Conservation (phyloP, 2,888 invertebrate genomes). For the Apotomis betuletana region DNA sequence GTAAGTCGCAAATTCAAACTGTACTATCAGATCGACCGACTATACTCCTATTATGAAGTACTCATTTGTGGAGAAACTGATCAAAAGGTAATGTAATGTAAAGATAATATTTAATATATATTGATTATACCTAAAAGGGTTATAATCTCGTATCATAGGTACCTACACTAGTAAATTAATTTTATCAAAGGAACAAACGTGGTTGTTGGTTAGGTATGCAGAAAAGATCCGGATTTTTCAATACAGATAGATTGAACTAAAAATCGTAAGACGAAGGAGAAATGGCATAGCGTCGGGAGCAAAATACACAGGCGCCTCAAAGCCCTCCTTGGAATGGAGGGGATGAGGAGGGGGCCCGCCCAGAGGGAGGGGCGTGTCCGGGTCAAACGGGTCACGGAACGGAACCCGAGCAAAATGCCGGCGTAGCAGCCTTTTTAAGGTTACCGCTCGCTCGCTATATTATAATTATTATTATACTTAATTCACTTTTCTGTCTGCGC, state of each 20-base stretch:
- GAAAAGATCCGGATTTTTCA: conserved; percentile 5
- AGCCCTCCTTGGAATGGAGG: conserved; percentile 56
- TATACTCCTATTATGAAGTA: too few relatives aligned
- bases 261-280: conserved; percentile 42
- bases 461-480: background rate
- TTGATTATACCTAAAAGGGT: too few relatives aligned
- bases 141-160: too few relatives aligned
- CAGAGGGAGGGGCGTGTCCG: conserved; percentile 62
- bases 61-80: too few relatives aligned
- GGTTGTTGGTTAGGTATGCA: background rate
- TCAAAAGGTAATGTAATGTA: too few relatives aligned
- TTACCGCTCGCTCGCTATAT: background rate
- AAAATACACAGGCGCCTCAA: conserved; percentile 65
- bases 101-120: too few relatives aligned
- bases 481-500: background rate
- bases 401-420: conserved; percentile 66
- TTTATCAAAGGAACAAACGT: too few relatives aligned
- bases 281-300: conserved; percentile 57
- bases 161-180: too few relatives aligned
- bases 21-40: too few relatives aligned
- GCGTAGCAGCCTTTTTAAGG: conserved; percentile 48
- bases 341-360: conserved; percentile 60
- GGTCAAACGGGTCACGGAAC: conserved; percentile 62
- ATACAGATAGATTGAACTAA: conserved; percentile 11
- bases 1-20: too few relatives aligned